A percentile compares a stretch with the other conserved stretches of the same genome.
These are phyloP conservation scores for Halcyon chelicuti DNA, from an alignment of 2,797 vertebrate genomes.

Conservation along the genomic window DNA sequence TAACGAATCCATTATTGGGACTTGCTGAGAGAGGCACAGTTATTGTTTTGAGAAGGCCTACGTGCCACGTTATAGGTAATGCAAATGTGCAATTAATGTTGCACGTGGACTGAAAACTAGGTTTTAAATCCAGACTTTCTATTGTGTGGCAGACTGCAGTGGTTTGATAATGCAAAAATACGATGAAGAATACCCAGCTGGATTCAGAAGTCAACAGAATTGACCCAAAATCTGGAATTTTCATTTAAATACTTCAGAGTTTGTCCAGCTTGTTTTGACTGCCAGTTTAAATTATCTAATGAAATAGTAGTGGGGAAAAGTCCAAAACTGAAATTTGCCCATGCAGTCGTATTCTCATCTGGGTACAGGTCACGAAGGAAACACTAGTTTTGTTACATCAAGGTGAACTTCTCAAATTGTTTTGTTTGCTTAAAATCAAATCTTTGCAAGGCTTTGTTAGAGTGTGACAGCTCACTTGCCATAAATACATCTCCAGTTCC, in stretches of 20 bases:
- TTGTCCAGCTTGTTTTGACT: neutral
- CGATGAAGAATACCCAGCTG: neutral
- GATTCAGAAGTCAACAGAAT: neutral
- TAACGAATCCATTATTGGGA: neutral
- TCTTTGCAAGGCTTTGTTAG: neutral
- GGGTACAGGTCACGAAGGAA: neutral
- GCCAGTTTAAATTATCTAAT: neutral
- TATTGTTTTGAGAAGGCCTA: neutral
- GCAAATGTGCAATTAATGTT: fast-evolving
- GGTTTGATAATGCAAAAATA: neutral
- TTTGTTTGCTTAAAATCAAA: neutral
- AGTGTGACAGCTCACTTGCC: neutral
- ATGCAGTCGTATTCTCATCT: neutral
- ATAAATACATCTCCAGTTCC: neutral
- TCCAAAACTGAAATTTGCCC: neutral
- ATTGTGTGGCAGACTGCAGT: neutral
- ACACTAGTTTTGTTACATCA: neutral
- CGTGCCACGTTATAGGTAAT: neutral
- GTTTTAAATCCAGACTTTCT: neutral
- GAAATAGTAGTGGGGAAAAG: neutral
- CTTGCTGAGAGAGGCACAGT: neutral
- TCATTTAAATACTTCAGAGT: neutral
- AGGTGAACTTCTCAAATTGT: neutral
- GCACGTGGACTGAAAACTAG: neutral
- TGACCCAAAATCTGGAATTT: neutral